phyloP scores from a whole-genome alignment of 2,888 invertebrate species.

The Yponomeuta sedellus region DNA sequence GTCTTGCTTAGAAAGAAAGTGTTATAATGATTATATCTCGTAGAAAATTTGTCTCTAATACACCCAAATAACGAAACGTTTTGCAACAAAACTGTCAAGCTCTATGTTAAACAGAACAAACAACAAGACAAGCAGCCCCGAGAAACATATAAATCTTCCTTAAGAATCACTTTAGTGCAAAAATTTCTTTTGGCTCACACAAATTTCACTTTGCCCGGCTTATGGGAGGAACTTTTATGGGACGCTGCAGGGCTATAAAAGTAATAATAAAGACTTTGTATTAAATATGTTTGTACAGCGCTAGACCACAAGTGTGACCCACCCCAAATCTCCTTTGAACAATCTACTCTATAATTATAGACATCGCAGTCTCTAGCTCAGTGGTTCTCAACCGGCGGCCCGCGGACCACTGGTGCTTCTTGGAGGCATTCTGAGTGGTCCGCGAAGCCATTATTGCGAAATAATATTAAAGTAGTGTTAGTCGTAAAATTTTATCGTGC shows the following conservation, averaged over 20 bases:
- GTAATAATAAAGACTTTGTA: conserved; percentile 34
- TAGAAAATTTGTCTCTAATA: too few relatives aligned
- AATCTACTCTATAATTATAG: too few relatives aligned
- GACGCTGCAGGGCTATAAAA: conserved; percentile 44
- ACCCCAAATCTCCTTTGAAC: background rate
- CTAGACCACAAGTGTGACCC: background rate
- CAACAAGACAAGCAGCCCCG: background rate
- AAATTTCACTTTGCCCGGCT: conserved; percentile 56
- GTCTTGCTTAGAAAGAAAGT: too few relatives aligned
- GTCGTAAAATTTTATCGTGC: too few relatives aligned
- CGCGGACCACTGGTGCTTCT: too few relatives aligned
- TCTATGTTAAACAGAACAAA: background rate
- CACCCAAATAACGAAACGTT: too few relatives aligned
- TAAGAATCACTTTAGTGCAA: conserved; percentile 44
- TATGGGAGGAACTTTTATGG: conserved; percentile 44
- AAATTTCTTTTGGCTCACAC: conserved; percentile 43
- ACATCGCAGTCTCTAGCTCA: too few relatives aligned
- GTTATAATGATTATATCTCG: too few relatives aligned
- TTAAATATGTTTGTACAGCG: conserved; percentile 13
- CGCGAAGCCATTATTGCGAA: too few relatives aligned
- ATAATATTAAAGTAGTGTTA: too few relatives aligned
- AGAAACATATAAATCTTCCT: conserved; percentile 16
- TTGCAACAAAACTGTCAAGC: background rate
- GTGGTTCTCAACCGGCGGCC: too few relatives aligned
- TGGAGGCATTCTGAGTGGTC: too few relatives aligned